phyloP scores from a whole-genome alignment of 2,113 vertebrate species.

The Chloebia gouldiae region DNA sequence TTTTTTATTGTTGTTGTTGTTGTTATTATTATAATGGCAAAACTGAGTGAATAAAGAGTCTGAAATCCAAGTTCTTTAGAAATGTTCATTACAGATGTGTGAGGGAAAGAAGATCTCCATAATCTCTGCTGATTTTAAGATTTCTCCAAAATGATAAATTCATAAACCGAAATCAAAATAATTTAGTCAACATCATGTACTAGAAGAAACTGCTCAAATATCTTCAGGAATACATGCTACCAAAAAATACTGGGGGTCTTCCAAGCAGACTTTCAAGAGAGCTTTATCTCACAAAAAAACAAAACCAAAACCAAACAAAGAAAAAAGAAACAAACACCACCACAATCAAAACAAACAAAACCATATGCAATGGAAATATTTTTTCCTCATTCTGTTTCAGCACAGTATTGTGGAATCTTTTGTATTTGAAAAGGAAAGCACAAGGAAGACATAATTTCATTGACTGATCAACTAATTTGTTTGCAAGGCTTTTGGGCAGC shows the following conservation, averaged over 20 bases:
- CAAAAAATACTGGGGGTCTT: not conserved
- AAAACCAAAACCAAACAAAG: not conserved
- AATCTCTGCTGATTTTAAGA: not conserved
- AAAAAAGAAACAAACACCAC: not conserved
- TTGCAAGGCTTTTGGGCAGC: not conserved
- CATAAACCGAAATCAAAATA: not conserved
- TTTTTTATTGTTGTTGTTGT: not conserved
- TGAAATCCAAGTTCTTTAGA: not conserved
- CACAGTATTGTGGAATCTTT: not conserved
- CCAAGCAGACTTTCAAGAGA: not conserved
- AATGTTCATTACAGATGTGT: not conserved
- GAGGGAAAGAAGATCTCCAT: not conserved
- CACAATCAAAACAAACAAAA: not conserved
- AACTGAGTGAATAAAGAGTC: not conserved
- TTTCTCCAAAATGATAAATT: not conserved
- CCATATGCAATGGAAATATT: not conserved
- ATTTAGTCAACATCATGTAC: not conserved
- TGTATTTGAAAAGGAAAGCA: not conserved
- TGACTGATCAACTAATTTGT: not conserved
- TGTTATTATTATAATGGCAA: not conserved
- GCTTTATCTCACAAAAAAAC: not conserved
- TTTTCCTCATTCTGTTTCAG: not conserved
- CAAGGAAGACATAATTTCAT: not conserved
- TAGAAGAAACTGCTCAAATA: not conserved
- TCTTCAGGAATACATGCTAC: not conserved